phyloP scores from a whole-genome alignment of 2,888 invertebrate genomes.

The Antitype chi region DNA sequence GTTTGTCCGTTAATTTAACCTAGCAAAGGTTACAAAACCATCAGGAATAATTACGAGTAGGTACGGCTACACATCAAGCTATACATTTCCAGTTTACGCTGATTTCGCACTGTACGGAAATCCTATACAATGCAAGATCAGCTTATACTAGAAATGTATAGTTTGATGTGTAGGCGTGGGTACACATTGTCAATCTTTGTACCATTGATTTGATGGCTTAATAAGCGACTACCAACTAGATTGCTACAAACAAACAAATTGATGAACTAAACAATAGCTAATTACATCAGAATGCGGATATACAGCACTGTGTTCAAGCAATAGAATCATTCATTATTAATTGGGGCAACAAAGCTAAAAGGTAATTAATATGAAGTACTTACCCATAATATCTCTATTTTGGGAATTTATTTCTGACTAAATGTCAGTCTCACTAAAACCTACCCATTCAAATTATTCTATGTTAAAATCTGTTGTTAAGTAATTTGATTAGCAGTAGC shows the following conservation, averaged over 20 bases:
- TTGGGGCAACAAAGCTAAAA: constrained; percentile 2
- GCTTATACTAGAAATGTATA: too few relatives aligned
- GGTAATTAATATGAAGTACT: too few relatives aligned
- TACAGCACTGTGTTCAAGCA: constrained; percentile 9
- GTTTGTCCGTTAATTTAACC: neutral
- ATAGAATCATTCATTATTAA: constrained; percentile 14
- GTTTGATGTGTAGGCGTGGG: too few relatives aligned
- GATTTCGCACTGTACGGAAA: too few relatives aligned
- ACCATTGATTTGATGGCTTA: constrained; percentile 26
- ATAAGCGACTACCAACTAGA: constrained; percentile 18
- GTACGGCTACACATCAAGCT: too few relatives aligned
- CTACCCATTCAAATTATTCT: neutral
- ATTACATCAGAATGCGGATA: constrained; percentile 55
- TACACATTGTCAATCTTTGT: constrained; percentile 40
- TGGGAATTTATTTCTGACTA: neutral
- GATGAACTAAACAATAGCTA: constrained; percentile 30
- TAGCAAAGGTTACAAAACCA: neutral
- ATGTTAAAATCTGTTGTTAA: neutral
- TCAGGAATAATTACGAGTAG: too few relatives aligned
- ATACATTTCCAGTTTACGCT: too few relatives aligned
- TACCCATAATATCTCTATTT: neutral
- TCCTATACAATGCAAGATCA: too few relatives aligned
- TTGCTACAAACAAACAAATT: constrained; percentile 35
- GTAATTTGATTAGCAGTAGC: neutral
- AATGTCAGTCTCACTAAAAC: neutral